phyloP scores from a whole-genome alignment of 2,888 invertebrate species.

The Callosobruchus maculatus region DNA sequence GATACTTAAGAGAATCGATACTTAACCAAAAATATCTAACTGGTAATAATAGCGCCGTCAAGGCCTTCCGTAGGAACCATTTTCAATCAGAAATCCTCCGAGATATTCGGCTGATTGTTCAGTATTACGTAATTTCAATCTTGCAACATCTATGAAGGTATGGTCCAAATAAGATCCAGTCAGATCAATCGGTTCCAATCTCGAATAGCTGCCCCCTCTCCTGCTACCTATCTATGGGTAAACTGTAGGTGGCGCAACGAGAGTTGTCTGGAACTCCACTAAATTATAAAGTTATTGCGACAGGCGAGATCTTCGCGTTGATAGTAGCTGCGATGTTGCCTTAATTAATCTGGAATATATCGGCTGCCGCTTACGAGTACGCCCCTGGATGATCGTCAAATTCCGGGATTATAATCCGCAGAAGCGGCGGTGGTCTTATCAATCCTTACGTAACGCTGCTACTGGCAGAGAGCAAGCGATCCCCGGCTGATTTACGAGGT shows the following conservation, averaged over 20 bases:
- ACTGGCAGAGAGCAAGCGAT: constrained; percentile 7
- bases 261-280: constrained; percentile 45
- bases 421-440: constrained; percentile 18
- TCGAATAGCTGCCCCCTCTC: neutral
- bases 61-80: too few species aligned
- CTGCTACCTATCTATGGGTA: neutral
- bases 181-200: neutral
- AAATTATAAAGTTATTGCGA: constrained; percentile 55
- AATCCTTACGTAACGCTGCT: constrained; percentile 18
- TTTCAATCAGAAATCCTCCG: too few species aligned
- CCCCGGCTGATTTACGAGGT: constrained; percentile 19
- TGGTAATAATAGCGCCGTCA: too few species aligned
- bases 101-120: too few species aligned
- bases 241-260: constrained; percentile 3
- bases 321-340: constrained; percentile 51
- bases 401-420: constrained; percentile 4
- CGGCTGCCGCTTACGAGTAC: constrained; percentile 33
- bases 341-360: constrained; percentile 51
- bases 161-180: neutral
- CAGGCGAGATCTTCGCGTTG: constrained; percentile 50
- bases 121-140: too few species aligned
- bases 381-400: constrained; percentile 6
- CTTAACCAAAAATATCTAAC: too few species aligned
- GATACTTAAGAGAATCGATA: too few species aligned
- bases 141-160: neutral